Percentiles rank a stretch among this genome's conserved stretches.
These are phyloP conservation scores for Diaprepes abbreviatus DNA, from an alignment of 2,888 invertebrate species.

Conservation along the genomic window DNA sequence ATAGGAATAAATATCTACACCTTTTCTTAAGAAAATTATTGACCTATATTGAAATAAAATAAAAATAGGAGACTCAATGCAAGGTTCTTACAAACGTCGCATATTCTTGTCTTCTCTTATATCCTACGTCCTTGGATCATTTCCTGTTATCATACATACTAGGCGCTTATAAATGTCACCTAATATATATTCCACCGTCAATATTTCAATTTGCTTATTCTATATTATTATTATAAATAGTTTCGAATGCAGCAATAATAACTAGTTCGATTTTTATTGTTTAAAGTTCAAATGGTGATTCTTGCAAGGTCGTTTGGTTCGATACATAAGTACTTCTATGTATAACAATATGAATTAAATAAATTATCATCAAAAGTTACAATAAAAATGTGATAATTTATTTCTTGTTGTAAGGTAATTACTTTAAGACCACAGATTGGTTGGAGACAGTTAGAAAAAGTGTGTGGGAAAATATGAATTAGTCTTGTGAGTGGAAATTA, in stretches of 20 bases:
- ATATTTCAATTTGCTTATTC: conserved; percentile 26
- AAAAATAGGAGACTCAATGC: conserved; percentile 16
- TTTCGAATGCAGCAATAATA: conserved; percentile 51
- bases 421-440: conserved; percentile 21
- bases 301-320: conserved; percentile 52
- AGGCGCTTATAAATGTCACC: conserved; percentile 42
- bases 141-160: conserved; percentile 45
- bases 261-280: conserved; percentile 57
- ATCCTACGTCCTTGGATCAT: conserved; percentile 40
- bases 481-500: neutral
- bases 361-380: conserved; percentile 49
- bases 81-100: conserved; percentile 31
- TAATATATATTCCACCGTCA: conserved; percentile 38
- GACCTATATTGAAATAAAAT: conserved; percentile 27
- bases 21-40: too few species aligned
- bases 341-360: conserved; percentile 50
- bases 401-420: conserved; percentile 36
- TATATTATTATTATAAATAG: conserved; percentile 46
- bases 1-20: too few species aligned
- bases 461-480: conserved; percentile 42
- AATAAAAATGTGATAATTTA: conserved; percentile 35
- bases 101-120: conserved; percentile 29
- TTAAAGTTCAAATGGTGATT: conserved; percentile 57
- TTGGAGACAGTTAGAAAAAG: conserved; percentile 25
- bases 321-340: conserved; percentile 26